Percentiles rank a stretch among this genome's conserved stretches.
phyloP scores from a whole-genome alignment of 2,797 vertebrate genomes.

The Lutjanus campechanus region DNA sequence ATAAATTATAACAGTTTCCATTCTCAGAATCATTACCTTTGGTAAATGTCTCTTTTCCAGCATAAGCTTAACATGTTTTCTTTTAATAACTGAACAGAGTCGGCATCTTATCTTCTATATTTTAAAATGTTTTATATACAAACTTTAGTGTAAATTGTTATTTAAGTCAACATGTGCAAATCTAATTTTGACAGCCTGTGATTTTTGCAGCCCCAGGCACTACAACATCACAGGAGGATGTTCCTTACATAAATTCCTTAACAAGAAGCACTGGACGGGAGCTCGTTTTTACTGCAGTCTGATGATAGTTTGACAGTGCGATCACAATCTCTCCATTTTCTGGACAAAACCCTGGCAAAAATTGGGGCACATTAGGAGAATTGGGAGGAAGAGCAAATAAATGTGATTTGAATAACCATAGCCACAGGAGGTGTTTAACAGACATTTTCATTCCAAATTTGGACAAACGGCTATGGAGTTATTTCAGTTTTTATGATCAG shows the following conservation, averaged over 20 bases:
- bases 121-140: too few species aligned
- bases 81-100: too few species aligned
- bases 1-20: too few species aligned
- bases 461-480: constrained; percentile 4
- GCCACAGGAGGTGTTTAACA: constrained; percentile 30
- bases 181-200: too few species aligned
- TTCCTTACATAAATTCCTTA: neutral
- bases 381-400: constrained; percentile 29
- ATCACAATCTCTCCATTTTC: neutral
- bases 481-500: constrained; percentile 16
- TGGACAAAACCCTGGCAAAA: neutral
- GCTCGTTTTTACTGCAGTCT: constrained; percentile 5
- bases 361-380: constrained; percentile 8
- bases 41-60: too few species aligned
- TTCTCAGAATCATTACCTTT: too few species aligned
- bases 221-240: neutral
- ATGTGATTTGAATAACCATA: constrained; percentile 43
- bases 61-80: too few species aligned
- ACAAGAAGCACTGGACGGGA: constrained; percentile 1
- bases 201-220: too few species aligned
- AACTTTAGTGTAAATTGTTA: too few species aligned
- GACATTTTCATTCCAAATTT: constrained; percentile 27
- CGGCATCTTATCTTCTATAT: too few species aligned
- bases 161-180: too few species aligned
- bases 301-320: constrained; percentile 14